Conservation (phyloP, 2,797 vertebrate genomes). For the Gobionotothen gibberifrons region DNA sequence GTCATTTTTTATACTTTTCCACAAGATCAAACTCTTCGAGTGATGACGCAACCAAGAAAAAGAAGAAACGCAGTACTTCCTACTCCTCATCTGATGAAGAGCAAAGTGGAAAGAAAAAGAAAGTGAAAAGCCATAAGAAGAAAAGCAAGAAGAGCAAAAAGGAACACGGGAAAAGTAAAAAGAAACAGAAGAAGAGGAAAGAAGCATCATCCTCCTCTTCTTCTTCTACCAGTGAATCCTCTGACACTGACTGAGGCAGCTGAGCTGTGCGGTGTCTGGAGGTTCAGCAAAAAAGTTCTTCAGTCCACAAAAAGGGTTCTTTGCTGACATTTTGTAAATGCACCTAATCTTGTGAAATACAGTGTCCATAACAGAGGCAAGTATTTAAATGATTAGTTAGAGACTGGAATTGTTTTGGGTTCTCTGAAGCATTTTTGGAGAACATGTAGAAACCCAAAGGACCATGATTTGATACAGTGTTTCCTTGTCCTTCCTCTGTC, state of each 20-base stretch:
- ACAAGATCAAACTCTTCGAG: slow-evolving; percentile 70
- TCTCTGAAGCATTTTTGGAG: slow-evolving; percentile 4
- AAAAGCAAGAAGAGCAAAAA: slow-evolving; percentile 75
- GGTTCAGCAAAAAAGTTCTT: slow-evolving; percentile 17
- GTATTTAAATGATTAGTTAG: background rate
- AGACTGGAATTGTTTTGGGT: too few relatives aligned
- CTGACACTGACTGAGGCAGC: slow-evolving; percentile 70
- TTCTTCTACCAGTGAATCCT: slow-evolving; percentile 64
- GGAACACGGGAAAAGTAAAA: slow-evolving; percentile 44
- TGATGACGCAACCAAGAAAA: slow-evolving; percentile 65
- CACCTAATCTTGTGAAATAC: background rate
- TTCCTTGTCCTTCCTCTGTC: background rate
- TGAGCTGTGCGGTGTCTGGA: background rate
- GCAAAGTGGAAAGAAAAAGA: slow-evolving; percentile 66
- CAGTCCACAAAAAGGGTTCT: background rate
- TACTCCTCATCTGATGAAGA: slow-evolving; percentile 67
- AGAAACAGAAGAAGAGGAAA: slow-evolving; percentile 75
- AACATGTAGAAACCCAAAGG: background rate
- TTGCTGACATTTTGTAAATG: background rate
- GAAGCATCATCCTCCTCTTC: slow-evolving; percentile 63
- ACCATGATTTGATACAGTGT: background rate
- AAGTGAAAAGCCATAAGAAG: slow-evolving; percentile 74
- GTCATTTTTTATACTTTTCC: background rate
- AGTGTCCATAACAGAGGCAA: background rate
- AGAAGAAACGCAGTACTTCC: slow-evolving; percentile 70